Conservation (phyloP, 2,797 vertebrate genomes). For the Gobionotothen gibberifrons region DNA sequence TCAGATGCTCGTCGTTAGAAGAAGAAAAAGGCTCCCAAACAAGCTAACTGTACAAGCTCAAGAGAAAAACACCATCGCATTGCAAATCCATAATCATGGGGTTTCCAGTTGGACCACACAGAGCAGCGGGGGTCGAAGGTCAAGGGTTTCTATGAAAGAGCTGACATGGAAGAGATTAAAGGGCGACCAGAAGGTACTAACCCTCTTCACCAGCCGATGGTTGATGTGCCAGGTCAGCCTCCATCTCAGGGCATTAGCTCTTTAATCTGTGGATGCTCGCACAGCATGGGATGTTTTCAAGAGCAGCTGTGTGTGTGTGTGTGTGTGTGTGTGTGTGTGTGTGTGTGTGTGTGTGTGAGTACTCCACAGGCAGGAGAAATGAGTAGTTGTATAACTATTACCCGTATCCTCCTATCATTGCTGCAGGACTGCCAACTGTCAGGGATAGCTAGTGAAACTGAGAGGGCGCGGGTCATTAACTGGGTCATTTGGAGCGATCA, state of each 20-base stretch:
- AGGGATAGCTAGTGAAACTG: conserved; percentile 2
- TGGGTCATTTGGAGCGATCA: conserved; percentile 10
- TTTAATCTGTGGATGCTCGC: conserved; percentile 58
- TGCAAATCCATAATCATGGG: not conserved
- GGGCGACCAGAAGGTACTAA: conserved; percentile 25
- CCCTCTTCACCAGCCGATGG: conserved; percentile 24
- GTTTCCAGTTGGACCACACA: conserved; percentile 4
- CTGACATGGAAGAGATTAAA: conserved; percentile 35
- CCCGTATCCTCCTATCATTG: conserved; percentile 40
- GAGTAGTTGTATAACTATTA: conserved; percentile 48
- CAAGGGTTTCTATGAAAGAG: conserved; percentile 15
- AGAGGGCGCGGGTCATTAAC: conserved; percentile 34
- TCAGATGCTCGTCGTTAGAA: no score
- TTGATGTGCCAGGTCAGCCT: conserved; percentile 64
- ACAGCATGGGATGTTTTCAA: conserved; percentile 52
- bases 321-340: not conserved
- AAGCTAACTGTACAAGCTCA: no score
- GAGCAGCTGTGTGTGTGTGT: conserved; percentile 16
- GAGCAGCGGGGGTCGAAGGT: conserved; percentile 32
- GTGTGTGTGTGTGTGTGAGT: conserved; percentile 3
- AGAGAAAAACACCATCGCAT: not conserved
- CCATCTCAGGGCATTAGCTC: conserved; percentile 55
- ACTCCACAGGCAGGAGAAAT: conserved; percentile 27
- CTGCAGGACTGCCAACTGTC: conserved; percentile 35
- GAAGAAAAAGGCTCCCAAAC: not conserved